These are phyloP conservation scores for Selene dorsalis DNA, from an alignment of 2,797 vertebrate species.

Conservation along the genomic window DNA sequence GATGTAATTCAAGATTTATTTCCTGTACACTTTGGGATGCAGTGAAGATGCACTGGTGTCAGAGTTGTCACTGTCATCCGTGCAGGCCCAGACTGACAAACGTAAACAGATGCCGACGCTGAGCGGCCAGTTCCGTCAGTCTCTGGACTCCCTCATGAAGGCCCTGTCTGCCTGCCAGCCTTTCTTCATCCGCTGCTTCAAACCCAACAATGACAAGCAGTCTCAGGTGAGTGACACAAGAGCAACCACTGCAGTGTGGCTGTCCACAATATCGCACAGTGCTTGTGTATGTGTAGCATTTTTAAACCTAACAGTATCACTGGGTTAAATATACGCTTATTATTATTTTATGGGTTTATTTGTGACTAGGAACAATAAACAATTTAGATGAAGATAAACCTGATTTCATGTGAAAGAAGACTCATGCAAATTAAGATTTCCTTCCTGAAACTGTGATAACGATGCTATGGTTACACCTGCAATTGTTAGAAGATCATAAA, in stretches of 20 bases:
- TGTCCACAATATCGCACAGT: background rate
- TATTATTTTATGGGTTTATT: no score
- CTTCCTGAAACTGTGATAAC: background rate
- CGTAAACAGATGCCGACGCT: slow-evolving; percentile 87
- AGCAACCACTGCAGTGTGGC: background rate
- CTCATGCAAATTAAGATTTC: background rate
- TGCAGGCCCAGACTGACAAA: slow-evolving; percentile 80
- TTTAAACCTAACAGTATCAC: background rate
- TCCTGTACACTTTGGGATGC: background rate
- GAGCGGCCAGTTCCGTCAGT: slow-evolving; percentile 93
- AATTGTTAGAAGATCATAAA: background rate
- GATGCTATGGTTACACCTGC: background rate
- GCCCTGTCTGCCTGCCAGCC: slow-evolving; percentile 91
- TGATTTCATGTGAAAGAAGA: background rate
- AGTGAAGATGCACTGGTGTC: background rate
- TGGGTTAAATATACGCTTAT: no score
- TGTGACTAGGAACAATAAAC: background rate
- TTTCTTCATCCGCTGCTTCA: slow-evolving; percentile 96
- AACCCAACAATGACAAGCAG: slow-evolving; percentile 93
- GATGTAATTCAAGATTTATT: background rate
- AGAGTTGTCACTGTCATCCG: background rate
- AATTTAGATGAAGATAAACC: background rate
- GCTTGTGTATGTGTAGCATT: background rate
- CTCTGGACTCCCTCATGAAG: slow-evolving; percentile 96
- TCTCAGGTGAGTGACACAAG: slow-evolving; percentile 84